These are phyloP conservation scores for Spinus olivaceus DNA, from an alignment of 2,797 vertebrate genomes.

Conservation along the genomic window DNA sequence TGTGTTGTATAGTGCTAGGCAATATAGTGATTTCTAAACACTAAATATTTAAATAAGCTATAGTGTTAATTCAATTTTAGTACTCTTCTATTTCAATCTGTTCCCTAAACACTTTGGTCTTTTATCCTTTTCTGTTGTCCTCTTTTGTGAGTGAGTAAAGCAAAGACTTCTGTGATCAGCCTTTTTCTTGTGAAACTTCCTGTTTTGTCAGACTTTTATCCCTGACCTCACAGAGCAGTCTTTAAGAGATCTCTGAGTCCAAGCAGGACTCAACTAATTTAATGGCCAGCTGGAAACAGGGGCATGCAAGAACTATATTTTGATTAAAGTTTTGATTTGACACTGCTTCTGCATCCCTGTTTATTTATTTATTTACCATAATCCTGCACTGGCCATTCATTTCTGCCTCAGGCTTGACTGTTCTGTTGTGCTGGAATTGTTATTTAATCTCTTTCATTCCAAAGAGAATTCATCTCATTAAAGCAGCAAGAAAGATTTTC, in stretches of 20 bases:
- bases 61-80: neutral
- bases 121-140: neutral
- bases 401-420: neutral
- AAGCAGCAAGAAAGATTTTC: neutral
- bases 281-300: neutral
- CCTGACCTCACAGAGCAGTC: neutral
- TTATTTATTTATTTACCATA: neutral
- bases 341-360: neutral
- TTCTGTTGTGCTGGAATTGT: neutral
- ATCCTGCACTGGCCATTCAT: neutral
- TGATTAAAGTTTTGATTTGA: neutral
- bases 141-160: neutral
- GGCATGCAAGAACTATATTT: neutral
- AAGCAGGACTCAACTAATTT: neutral
- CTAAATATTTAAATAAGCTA: neutral
- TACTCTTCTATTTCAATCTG: neutral
- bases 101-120: neutral
- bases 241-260: neutral
- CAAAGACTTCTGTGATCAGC: neutral
- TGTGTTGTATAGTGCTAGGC: neutral
- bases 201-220: neutral
- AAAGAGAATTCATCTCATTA: conserved; percentile 16
- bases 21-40: neutral
- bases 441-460: conserved; percentile 35
- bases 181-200: neutral